Base-by-base conservation (phyloP, 2,888 invertebrate species). In the Digitonthophagus gazella region DNA sequence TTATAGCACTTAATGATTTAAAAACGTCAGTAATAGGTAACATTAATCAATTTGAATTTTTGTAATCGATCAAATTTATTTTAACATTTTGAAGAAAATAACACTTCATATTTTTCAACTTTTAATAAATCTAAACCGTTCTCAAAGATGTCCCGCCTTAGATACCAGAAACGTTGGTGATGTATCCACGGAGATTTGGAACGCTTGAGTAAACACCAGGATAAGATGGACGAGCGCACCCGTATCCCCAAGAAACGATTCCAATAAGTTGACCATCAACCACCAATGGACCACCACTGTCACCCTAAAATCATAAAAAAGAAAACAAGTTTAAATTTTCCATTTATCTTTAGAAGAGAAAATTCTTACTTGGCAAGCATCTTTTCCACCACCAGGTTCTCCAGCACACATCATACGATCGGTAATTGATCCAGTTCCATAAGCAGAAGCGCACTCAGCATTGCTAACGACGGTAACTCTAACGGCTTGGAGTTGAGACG, bases 261-360 rank as follows among this genome's bases (percentile, higher is more conserved):
- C 79, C 79, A 54, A 72, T 72, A 16, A 78, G 73, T 19, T 70
- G 66, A 5, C 73, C 73, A 56, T 72, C 67, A 3, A 75, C 69
- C 3, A 75, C 72, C 63, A 78, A 67, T 20, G 78, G 78, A n/a
- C 79, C 78, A 11, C 79, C 79, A 54, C 77, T 77, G 68, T 79
- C 64, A n/a, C 78, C 79, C 71, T 77, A 74, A 68, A 64, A 69
- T 5, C 11, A 16, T 15, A 2, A 58, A 11, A 58, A 14, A 16
- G 14, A 22, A 4, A 64, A 18, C 3, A 16, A 6, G 14, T 20
- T n/a, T 15, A 14, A n/a, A 64, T 19, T 15, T 6, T 15, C n/a
- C 15, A 1, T 14, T 44, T 64, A 66, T 66, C n/a, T n/a, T n/a
- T n/a, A n/a, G n/a, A n/a, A n/a, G n/a, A n/a, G n/a, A n/a, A n/a